These are phyloP conservation scores for Clarias magur DNA, from an alignment of 2,113 vertebrate genomes.

Conservation along the genomic window DNA sequence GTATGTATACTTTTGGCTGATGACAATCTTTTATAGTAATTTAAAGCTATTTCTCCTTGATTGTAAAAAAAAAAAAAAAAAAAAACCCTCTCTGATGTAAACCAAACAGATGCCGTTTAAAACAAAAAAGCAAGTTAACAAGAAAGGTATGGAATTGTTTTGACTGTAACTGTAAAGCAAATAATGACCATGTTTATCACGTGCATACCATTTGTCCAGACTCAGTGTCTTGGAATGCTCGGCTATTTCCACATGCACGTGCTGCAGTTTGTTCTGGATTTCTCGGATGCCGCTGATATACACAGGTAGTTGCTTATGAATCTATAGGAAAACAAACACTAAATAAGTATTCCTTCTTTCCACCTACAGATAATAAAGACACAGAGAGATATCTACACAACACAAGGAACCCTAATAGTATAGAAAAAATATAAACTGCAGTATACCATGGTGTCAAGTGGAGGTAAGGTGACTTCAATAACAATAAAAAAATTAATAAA, in stretches of 20 bases:
- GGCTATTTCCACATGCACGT: conserved; percentile 67
- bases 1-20: not conserved
- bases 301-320: conserved; percentile 62
- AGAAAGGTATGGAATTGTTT: not conserved
- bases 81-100: not conserved
- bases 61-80: not conserved
- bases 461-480: not conserved
- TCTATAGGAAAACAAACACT: conserved; percentile 57
- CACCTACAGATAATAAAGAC: not conserved
- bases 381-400: not conserved
- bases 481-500: not conserved
- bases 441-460: not conserved
- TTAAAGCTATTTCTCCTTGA: too few species aligned
- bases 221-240: conserved; percentile 65
- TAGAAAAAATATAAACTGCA: not conserved
- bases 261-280: conserved; percentile 68
- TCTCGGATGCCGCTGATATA: conserved; percentile 64
- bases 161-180: not conserved
- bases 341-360: not conserved
- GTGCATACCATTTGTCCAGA: conserved; percentile 69
- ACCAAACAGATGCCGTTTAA: not conserved
- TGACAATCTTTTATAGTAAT: too few species aligned
- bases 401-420: not conserved
- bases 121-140: not conserved
- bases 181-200: not conserved